These are phyloP conservation scores for Strix occidentalis DNA, from an alignment of 2,797 vertebrate species.

Conservation along the genomic window DNA sequence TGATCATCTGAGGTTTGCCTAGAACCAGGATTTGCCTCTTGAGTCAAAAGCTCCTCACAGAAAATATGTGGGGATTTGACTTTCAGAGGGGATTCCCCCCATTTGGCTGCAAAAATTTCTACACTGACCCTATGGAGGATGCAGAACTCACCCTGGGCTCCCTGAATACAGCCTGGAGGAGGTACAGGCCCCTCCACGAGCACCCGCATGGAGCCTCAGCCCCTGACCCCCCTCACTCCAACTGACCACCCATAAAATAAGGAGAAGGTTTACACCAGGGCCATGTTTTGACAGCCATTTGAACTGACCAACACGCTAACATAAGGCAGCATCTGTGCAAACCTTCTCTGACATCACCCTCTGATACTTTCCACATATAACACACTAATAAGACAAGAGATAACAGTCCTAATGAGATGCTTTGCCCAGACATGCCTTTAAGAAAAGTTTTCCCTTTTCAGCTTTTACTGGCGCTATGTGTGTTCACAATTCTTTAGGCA, in stretches of 20 bases:
- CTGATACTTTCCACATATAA: neutral
- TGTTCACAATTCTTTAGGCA: neutral
- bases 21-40: neutral
- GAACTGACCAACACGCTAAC: neutral
- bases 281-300: neutral
- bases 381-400: neutral
- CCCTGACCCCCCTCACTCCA: neutral
- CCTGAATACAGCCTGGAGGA: neutral
- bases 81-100: neutral
- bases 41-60: neutral
- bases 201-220: neutral
- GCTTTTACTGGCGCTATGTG: neutral
- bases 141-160: neutral
- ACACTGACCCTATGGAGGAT: neutral
- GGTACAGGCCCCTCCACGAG: fast-evolving
- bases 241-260: neutral
- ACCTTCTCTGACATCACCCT: neutral
- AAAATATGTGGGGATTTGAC: neutral
- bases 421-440: neutral
- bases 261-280: neutral
- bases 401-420: neutral
- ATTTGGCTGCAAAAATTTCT: neutral
- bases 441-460: neutral
- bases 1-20: neutral
- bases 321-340: neutral